Evolutionary conservation across 2,888 invertebrate species (phyloP).

Genomic region (Cheilosia vulpina): DNA sequence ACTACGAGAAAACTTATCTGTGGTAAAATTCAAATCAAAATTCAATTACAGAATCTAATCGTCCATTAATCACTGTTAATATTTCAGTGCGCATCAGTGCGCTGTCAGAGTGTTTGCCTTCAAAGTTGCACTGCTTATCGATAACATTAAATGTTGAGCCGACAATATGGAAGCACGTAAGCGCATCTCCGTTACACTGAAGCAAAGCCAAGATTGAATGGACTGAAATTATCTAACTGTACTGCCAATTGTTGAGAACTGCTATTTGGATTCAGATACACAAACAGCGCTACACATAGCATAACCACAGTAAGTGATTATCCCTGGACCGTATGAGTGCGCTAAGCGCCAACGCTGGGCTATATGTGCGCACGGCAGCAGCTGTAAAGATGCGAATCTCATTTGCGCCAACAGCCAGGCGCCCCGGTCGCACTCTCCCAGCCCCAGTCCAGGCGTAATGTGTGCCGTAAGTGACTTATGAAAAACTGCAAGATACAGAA

Average conservation of each 20-base stretch:
- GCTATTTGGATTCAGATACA: constrained; percentile 60
- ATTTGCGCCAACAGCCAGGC: constrained; percentile 54
- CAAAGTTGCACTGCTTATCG: constrained; percentile 30
- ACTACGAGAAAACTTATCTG: too few relatives aligned
- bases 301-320: constrained; percentile 74
- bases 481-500: constrained; percentile 53
- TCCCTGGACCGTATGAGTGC: constrained; percentile 55
- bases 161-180: constrained; percentile 60
- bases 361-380: constrained; percentile 55
- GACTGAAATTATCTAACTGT: constrained; percentile 72
- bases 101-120: neutral
- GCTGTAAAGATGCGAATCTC: constrained; percentile 72
- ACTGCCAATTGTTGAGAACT: constrained; percentile 69
- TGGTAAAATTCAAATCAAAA: neutral
- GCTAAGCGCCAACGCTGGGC: constrained; percentile 63
- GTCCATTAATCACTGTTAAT: neutral
- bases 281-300: constrained; percentile 50
- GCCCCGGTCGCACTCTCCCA: constrained; percentile 48
- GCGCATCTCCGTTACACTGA: constrained; percentile 67
- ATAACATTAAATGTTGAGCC: constrained; percentile 57
- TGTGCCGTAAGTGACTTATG: constrained; percentile 72
- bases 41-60: neutral
- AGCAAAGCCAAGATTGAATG: constrained; percentile 62
- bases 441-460: constrained; percentile 40
- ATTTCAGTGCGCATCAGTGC: neutral